Conservation (phyloP, 2,113 vertebrate species). For the Daboia siamensis region DNA sequence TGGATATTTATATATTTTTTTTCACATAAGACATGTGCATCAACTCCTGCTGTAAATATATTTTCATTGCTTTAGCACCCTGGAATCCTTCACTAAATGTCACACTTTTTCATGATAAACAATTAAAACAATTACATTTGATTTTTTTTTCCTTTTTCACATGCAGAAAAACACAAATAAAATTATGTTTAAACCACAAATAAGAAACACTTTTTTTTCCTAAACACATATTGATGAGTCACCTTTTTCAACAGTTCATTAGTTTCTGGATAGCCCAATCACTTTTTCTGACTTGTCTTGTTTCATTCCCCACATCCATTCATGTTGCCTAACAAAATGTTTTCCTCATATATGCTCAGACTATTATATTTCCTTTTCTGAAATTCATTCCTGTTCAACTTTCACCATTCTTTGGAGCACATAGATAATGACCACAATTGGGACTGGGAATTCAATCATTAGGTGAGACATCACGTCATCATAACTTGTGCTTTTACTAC, state of each 20-base stretch:
- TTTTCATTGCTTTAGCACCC: neutral
- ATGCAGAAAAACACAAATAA: neutral
- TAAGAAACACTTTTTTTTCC: neutral
- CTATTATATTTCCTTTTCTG: neutral
- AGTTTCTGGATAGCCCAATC: neutral
- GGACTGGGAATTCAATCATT: neutral
- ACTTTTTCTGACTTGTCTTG: neutral
- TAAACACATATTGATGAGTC: neutral
- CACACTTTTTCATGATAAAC: neutral
- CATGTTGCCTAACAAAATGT: neutral
- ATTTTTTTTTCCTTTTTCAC: neutral
- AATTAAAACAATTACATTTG: neutral
- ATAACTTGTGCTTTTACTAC: neutral
- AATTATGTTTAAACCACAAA: neutral
- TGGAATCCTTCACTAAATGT: neutral
- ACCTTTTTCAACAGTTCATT: neutral
- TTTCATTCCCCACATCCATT: neutral
- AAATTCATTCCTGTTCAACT: neutral
- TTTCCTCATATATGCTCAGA: neutral
- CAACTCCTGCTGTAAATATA: neutral
- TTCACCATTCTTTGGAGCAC: neutral
- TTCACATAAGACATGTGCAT: neutral
- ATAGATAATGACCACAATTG: neutral
- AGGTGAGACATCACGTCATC: neutral
- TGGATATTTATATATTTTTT: neutral